phyloP scores from a whole-genome alignment of 2,113 vertebrate genomes.

The Ciconia maguari region DNA sequence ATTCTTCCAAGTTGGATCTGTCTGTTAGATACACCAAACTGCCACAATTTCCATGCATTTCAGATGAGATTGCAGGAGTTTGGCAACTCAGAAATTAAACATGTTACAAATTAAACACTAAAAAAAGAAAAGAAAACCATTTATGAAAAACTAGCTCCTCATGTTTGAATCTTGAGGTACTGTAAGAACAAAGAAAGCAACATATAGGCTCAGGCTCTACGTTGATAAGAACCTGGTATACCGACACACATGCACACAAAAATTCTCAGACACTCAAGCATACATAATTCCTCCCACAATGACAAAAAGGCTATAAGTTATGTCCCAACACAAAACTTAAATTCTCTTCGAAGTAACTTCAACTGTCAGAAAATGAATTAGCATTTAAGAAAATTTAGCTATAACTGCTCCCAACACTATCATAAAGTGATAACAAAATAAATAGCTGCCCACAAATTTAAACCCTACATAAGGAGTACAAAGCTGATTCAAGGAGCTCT shows the following conservation, averaged over 20 bases:
- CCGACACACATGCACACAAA: background rate
- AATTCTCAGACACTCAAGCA: background rate
- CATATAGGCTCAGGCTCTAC: background rate
- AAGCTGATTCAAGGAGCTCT: background rate
- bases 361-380: background rate
- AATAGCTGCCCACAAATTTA: background rate
- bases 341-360: background rate
- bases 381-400: background rate
- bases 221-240: background rate
- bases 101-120: background rate
- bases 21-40: background rate
- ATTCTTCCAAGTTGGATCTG: background rate
- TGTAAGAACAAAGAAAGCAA: background rate
- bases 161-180: background rate
- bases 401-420: accelerated
- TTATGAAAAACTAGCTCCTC: background rate
- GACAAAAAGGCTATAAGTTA: background rate
- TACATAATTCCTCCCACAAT: background rate
- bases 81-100: background rate
- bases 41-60: background rate
- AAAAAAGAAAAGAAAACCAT: background rate
- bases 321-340: background rate
- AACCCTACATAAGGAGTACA: background rate
- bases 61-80: background rate
- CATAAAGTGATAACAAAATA: background rate